phyloP scores from a whole-genome alignment of 2,113 vertebrate genomes.

The Falcunculus frontatus region DNA sequence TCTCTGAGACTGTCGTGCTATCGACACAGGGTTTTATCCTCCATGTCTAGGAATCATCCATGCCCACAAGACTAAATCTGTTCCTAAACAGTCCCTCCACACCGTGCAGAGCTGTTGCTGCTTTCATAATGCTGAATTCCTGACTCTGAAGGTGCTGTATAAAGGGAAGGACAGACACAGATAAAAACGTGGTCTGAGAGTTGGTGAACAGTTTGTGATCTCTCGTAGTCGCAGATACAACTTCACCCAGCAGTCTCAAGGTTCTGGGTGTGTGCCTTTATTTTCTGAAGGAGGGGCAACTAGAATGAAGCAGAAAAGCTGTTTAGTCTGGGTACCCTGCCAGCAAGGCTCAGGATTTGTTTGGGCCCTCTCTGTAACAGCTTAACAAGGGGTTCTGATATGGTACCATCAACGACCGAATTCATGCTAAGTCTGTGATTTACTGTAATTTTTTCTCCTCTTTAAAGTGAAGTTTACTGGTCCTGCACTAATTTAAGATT shows the following conservation, averaged over 20 bases:
- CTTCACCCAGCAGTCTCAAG: not conserved
- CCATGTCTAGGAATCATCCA: accelerated
- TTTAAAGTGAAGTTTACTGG: not conserved
- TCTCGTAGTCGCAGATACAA: accelerated
- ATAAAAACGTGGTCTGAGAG: not conserved
- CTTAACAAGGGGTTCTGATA: not conserved
- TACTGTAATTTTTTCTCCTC: too few relatives aligned
- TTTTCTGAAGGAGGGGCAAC: not conserved
- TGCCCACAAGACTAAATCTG: not conserved
- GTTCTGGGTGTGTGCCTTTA: not conserved
- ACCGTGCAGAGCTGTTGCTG: not conserved
- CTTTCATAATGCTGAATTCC: not conserved
- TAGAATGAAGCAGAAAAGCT: not conserved
- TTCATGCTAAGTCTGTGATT: not conserved
- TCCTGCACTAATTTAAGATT: too few relatives aligned
- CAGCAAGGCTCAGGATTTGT: not conserved
- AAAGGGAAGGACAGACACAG: too few relatives aligned
- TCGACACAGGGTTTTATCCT: accelerated
- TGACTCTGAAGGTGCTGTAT: not conserved
- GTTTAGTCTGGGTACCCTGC: not conserved
- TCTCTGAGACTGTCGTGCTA: too few relatives aligned
- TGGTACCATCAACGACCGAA: not conserved
- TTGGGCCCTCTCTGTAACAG: not conserved
- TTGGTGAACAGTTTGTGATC: not conserved
- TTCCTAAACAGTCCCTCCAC: not conserved